A percentile compares a stretch with the other conserved stretches of the same genome.
Evolutionary conservation across 2,888 invertebrate species (phyloP).

Genomic region (Drosophila atripex): DNA sequence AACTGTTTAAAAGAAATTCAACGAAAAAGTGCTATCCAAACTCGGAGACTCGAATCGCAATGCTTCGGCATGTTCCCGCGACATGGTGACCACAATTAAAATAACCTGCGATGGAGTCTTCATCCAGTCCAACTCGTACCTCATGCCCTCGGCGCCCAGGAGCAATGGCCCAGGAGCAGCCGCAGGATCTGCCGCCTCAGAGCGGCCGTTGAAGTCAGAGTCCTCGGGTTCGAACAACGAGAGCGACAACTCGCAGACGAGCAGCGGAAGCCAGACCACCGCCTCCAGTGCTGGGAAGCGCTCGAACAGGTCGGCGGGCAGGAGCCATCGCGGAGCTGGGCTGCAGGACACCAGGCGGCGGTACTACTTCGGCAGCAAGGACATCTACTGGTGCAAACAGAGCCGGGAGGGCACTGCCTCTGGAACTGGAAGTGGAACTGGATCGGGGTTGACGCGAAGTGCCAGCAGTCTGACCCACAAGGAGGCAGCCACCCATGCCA

Average conservation of each 20-base stretch:
- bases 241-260: conserved; percentile 66
- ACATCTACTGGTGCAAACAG: conserved; percentile 81
- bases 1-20: not conserved
- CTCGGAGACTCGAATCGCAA: conserved; percentile 33
- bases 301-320: conserved; percentile 17
- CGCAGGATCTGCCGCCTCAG: conserved; percentile 20
- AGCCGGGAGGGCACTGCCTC: conserved; percentile 35
- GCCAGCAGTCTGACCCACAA: conserved; percentile 70
- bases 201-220: conserved; percentile 25
- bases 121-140: conserved; percentile 83
- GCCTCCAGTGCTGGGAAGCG: conserved; percentile 45
- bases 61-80: conserved; percentile 50
- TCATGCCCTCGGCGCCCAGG: conserved; percentile 63
- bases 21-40: conserved; percentile 11
- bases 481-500: conserved; percentile 44
- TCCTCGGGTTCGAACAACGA: conserved; percentile 51
- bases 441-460: conserved; percentile 64
- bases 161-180: conserved; percentile 16
- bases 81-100: conserved; percentile 84
- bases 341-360: conserved; percentile 61
- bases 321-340: conserved; percentile 39
- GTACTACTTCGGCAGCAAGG: conserved; percentile 79
- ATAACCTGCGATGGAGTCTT: conserved; percentile 84
- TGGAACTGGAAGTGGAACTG: not conserved
- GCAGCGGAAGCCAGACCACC: conserved; percentile 48